A percentile compares a stretch with the other conserved stretches of the same genome.
phyloP scores from a whole-genome alignment of 2,888 invertebrate species.

The Lissonota sp. region DNA sequence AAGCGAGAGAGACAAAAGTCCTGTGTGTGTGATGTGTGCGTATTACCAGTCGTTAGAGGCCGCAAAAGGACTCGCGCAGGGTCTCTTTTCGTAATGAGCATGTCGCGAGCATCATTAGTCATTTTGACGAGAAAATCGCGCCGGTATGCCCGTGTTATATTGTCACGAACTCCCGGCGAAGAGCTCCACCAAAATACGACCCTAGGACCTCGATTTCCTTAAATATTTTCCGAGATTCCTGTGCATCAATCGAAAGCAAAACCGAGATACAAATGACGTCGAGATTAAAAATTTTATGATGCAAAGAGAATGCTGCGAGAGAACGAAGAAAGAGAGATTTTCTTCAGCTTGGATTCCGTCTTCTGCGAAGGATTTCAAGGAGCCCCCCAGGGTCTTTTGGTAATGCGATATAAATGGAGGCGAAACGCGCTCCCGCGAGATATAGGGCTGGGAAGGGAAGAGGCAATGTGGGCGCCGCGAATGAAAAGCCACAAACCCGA shows the following conservation, averaged over 20 bases:
- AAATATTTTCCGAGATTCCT: too few relatives aligned
- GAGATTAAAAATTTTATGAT: slow-evolving; percentile 39
- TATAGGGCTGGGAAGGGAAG: slow-evolving; percentile 12
- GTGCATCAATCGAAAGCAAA: not conserved
- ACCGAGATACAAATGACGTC: not conserved
- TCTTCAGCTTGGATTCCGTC: slow-evolving; percentile 62
- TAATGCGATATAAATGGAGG: slow-evolving; percentile 81
- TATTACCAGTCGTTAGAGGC: slow-evolving; percentile 58
- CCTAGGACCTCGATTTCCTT: too few relatives aligned
- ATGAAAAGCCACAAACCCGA: slow-evolving; percentile 61
- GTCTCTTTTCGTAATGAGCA: slow-evolving; percentile 56
- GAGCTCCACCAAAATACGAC: too few relatives aligned
- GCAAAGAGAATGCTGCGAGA: slow-evolving; percentile 15
- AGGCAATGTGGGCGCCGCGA: slow-evolving; percentile 20
- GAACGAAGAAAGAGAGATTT: slow-evolving; percentile 66
- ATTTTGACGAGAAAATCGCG: slow-evolving; percentile 60
- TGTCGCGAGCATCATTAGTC: slow-evolving; percentile 61
- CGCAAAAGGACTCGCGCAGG: slow-evolving; percentile 51
- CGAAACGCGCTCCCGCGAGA: slow-evolving; percentile 62
- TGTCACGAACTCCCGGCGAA: not conserved
- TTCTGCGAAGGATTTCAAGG: slow-evolving; percentile 74
- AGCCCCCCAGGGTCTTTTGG: slow-evolving; percentile 63
- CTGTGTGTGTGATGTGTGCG: not conserved
- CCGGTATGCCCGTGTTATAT: not conserved
- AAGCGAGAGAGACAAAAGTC: slow-evolving; percentile 64